These are phyloP conservation scores for Rhinoptilus africanus DNA, from an alignment of 2,113 vertebrate species.

Conservation along the genomic window DNA sequence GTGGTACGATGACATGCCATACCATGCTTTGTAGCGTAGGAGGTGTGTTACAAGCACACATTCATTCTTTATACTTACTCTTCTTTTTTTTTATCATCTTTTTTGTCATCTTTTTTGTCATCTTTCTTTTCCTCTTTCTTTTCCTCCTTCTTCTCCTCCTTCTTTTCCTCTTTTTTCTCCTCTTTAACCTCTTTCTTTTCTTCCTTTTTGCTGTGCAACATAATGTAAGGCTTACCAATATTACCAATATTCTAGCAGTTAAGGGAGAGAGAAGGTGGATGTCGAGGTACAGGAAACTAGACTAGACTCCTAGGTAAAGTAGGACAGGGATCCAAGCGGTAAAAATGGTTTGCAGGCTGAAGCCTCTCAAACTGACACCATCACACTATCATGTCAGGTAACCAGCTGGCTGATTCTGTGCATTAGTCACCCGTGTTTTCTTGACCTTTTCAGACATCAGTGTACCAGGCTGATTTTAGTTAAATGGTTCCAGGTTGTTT, in stretches of 20 bases:
- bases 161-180: slow-evolving; percentile 78
- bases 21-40: background rate
- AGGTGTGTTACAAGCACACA: background rate
- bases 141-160: slow-evolving; percentile 68
- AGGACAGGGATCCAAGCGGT: background rate
- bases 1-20: background rate
- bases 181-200: slow-evolving; percentile 80
- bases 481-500: background rate
- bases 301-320: background rate
- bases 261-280: background rate
- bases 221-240: slow-evolving; percentile 37
- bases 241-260: background rate
- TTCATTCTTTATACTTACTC: slow-evolving; percentile 70
- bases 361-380: background rate
- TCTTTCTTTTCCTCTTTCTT: slow-evolving; percentile 74
- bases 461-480: background rate
- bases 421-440: background rate
- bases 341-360: background rate
- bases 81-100: slow-evolving; percentile 72
- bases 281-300: background rate
- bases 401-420: slow-evolving; percentile 45
- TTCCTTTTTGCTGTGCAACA: slow-evolving; percentile 84
- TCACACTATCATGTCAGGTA: background rate
- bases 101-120: slow-evolving; percentile 80
- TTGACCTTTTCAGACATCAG: background rate